A percentile compares a stretch with the other conserved stretches of the same genome.
phyloP scores from a whole-genome alignment of 2,113 vertebrate genomes.

The Pungitius pungitius region DNA sequence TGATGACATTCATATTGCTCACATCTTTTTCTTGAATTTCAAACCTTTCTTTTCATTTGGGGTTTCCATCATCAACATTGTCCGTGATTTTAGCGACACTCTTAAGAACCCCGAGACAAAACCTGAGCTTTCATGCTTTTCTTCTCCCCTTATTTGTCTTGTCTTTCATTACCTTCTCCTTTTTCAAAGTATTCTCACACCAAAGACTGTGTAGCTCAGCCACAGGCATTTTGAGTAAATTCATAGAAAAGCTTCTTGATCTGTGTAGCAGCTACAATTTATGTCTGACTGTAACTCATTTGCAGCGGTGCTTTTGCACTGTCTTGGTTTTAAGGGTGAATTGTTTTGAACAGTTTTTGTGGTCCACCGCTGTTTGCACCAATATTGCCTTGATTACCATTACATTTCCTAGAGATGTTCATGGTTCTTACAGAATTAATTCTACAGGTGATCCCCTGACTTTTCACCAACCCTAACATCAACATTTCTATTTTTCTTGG shows the following conservation, averaged over 20 bases:
- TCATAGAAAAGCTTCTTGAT: conserved; percentile 23
- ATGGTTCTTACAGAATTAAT: neutral
- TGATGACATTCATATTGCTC: conserved; percentile 13
- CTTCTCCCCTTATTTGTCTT: conserved; percentile 33
- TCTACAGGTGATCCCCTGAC: neutral
- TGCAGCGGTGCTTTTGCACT: conserved; percentile 31
- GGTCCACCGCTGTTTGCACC: no score
- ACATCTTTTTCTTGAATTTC: conserved; percentile 27
- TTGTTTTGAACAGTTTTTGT: no score
- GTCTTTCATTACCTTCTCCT: conserved; percentile 28
- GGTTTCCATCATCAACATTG: conserved; percentile 43
- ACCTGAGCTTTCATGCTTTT: neutral
- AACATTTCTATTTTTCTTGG: neutral
- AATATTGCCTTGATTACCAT: no score
- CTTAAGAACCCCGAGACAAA: conserved; percentile 27
- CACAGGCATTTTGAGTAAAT: conserved; percentile 31
- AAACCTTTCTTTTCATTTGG: conserved; percentile 22
- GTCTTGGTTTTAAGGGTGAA: conserved; percentile 29
- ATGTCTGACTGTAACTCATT: conserved; percentile 42
- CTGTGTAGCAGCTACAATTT: conserved; percentile 32
- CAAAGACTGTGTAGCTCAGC: conserved; percentile 42
- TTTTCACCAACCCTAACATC: neutral
- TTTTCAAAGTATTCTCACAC: conserved; percentile 47
- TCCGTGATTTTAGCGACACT: conserved; percentile 23
- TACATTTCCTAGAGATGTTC: neutral